phyloP scores from a whole-genome alignment of 2,888 invertebrate species.

The Syrista parreyssii region DNA sequence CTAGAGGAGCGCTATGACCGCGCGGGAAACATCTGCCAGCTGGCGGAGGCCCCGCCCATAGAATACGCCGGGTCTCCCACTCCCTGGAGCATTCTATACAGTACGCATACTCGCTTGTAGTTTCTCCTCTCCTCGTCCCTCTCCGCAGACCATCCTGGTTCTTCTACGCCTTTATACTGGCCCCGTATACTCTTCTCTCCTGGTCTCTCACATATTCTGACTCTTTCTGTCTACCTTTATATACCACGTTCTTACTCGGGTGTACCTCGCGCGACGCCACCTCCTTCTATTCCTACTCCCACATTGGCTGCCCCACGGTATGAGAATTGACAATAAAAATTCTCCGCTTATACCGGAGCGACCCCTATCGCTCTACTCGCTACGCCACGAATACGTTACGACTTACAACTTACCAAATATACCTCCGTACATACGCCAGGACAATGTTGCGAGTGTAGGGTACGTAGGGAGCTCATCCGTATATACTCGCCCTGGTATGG shows the following conservation, averaged over 20 bases:
- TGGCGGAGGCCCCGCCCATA: constrained; percentile 70
- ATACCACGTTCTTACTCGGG: neutral
- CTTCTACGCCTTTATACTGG: neutral
- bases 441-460: neutral
- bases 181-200: neutral
- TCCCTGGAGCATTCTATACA: neutral
- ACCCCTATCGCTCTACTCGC: neutral
- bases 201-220: neutral
- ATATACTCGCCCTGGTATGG: neutral
- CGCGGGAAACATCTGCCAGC: constrained; percentile 71
- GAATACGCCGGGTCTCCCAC: constrained; percentile 50
- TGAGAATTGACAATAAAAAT: constrained; percentile 23
- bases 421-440: neutral
- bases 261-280: neutral
- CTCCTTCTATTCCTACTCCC: neutral
- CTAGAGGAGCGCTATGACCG: constrained; percentile 56
- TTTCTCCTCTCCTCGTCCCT: constrained; percentile 27
- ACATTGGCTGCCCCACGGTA: constrained; percentile 13
- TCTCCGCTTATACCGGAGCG: constrained; percentile 11
- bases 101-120: constrained; percentile 4
- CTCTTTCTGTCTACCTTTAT: neutral
- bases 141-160: neutral
- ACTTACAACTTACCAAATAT: neutral
- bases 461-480: neutral
- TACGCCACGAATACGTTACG: neutral